Percentiles rank a stretch among this genome's conserved stretches.
Evolutionary conservation across 1,140 invertebrate species (phyloP).

Genomic region (Hyphantria cunea): DNA sequence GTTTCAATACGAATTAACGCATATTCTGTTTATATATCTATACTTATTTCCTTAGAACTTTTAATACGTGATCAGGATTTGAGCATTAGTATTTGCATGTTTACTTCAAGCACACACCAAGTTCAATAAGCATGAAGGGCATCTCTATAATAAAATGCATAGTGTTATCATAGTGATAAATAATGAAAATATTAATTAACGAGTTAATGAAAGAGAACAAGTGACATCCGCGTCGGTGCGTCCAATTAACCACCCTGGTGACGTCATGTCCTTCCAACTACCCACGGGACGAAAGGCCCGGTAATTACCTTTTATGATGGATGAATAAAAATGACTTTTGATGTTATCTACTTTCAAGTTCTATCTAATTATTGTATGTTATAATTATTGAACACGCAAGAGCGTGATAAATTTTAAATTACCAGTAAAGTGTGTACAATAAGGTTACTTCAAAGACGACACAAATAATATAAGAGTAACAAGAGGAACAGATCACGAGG

Average conservation of each 20-base stretch:
- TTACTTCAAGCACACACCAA: not conserved
- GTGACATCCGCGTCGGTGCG: conserved; percentile 17
- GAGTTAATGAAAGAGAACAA: conserved; percentile 22
- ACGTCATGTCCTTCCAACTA: conserved; percentile 20
- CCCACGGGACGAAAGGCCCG: not conserved
- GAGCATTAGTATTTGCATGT: too few species aligned
- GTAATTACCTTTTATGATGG: conserved; percentile 1
- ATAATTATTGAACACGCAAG: too few species aligned
- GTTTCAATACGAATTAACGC: too few species aligned
- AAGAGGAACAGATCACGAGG: too few species aligned
- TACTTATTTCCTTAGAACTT: too few species aligned
- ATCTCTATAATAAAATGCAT: not conserved
- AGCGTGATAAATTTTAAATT: too few species aligned
- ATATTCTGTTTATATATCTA: too few species aligned
- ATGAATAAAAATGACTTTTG: not conserved
- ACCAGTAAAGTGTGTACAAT: too few species aligned
- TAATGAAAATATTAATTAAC: conserved; percentile 25
- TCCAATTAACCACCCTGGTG: conserved; percentile 16
- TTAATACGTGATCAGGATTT: too few species aligned
- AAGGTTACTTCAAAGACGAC: too few species aligned
- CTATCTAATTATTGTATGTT: too few species aligned
- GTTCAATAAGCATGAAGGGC: not conserved
- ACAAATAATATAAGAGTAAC: too few species aligned
- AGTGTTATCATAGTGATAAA: conserved; percentile 5
- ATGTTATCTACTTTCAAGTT: not conserved